Evolutionary conservation across 64 coral and sea anemone genomes (phyloP).

Genomic region (Porites australiensis): DNA sequence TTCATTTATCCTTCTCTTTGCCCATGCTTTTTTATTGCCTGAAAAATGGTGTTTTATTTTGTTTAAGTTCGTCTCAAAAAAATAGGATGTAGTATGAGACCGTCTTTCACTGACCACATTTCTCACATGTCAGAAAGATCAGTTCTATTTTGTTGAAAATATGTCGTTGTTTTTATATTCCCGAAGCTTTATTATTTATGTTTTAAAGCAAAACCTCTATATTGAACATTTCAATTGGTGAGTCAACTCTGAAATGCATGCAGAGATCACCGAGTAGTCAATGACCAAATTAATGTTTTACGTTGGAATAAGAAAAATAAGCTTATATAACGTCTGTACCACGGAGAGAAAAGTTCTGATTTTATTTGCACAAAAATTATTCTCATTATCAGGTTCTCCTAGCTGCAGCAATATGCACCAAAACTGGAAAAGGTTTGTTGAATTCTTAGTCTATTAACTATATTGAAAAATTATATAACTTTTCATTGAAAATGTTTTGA

Average conservation of each 20-base stretch:
- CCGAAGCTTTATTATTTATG: neutral
- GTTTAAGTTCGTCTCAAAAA: neutral
- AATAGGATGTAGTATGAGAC: neutral
- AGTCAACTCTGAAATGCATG: neutral
- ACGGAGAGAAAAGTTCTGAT: neutral
- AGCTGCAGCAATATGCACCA: conserved; percentile 99
- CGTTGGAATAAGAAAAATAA: no score
- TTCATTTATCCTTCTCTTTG: conserved; percentile 20
- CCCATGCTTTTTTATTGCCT: neutral
- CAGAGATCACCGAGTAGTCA: no score
- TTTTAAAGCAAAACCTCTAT: neutral
- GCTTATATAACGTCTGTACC: neutral
- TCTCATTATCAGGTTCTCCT: conserved; percentile 90
- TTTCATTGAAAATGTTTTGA: no score
- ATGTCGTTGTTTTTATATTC: neutral
- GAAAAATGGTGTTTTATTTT: neutral
- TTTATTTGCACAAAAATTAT: neutral
- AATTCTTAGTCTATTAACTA: neutral
- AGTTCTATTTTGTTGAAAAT: neutral
- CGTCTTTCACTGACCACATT: neutral
- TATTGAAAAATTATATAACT: no score
- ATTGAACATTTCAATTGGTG: neutral
- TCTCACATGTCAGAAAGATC: conserved; percentile 22
- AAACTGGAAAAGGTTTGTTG: conserved; percentile 94
- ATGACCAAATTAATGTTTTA: no score